Percentiles rank a stretch among this genome's conserved stretches.
Evolutionary conservation across 2,888 invertebrate genomes (phyloP).

Genomic region (Capitulum mitella): DNA sequence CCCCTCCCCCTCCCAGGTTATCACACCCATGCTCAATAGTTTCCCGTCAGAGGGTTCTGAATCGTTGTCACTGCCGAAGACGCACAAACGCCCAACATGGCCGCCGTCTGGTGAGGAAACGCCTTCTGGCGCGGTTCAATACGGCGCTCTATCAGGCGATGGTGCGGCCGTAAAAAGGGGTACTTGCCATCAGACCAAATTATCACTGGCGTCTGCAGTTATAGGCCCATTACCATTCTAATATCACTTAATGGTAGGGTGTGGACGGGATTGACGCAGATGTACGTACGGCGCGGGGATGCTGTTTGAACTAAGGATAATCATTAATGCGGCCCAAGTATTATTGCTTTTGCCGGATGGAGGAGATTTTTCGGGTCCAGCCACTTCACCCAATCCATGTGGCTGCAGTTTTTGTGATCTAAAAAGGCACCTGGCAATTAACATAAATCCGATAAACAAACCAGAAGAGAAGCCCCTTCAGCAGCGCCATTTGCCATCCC

Average conservation of each 20-base stretch:
- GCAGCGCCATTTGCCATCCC: too few species aligned
- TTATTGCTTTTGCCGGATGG: too few species aligned
- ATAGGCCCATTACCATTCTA: not conserved
- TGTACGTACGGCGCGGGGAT: not conserved
- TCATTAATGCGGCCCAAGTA: not conserved
- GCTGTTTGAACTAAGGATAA: not conserved
- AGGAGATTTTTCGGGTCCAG: too few species aligned
- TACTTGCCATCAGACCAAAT: not conserved
- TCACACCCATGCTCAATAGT: too few species aligned
- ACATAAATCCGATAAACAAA: not conserved
- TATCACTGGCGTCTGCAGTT: not conserved
- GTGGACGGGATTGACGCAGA: not conserved
- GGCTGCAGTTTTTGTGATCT: not conserved
- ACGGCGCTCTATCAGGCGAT: not conserved
- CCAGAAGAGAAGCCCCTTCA: too few species aligned
- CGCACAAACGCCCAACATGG: too few species aligned
- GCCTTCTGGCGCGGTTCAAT: not conserved
- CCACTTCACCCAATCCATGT: not conserved
- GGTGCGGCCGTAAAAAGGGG: not conserved
- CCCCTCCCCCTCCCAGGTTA: too few species aligned
- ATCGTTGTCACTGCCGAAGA: too few species aligned
- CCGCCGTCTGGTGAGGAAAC: too few species aligned
- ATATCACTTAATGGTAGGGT: conserved; percentile 5
- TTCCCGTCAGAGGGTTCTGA: too few species aligned
- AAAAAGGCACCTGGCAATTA: not conserved